Percentiles rank a stretch among this genome's conserved stretches.
These are phyloP conservation scores for Carettochelys insculpta DNA, from an alignment of 2,113 vertebrate genomes.

Conservation along the genomic window DNA sequence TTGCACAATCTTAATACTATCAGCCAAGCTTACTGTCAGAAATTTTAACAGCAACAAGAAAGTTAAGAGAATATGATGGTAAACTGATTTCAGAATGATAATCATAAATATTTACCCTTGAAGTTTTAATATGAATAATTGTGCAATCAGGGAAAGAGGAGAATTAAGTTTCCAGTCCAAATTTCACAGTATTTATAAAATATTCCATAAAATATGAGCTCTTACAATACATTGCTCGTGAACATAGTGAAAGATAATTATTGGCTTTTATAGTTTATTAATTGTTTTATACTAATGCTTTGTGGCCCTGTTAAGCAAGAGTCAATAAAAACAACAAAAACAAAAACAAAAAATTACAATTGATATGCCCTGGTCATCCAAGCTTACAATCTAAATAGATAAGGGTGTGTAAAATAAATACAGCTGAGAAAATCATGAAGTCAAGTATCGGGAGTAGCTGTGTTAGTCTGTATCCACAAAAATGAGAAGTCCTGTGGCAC, in stretches of 20 bases:
- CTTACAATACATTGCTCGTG: background rate
- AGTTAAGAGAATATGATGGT: background rate
- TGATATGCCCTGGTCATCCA: background rate
- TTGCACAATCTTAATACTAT: background rate
- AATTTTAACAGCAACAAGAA: background rate
- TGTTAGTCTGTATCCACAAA: no score
- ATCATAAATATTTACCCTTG: background rate
- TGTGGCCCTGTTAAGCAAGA: background rate
- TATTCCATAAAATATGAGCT: background rate
- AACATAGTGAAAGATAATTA: background rate
- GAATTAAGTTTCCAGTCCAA: fast-evolving
- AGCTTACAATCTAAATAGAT: background rate
- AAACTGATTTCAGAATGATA: background rate
- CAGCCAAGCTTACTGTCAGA: background rate
- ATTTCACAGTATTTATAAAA: no score
- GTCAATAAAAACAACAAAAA: background rate
- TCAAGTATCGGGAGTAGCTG: no score
- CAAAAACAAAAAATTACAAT: no score
- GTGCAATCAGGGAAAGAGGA: background rate
- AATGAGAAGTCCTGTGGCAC: no score
- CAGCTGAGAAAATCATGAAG: background rate
- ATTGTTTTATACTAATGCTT: background rate
- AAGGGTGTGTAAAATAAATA: background rate
- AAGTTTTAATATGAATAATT: background rate
- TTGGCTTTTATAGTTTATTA: background rate